Percentiles rank a stretch among this genome's conserved stretches.
Evolutionary conservation across 2,888 invertebrate species (phyloP).

Genomic region (Agriotes lineatus): DNA sequence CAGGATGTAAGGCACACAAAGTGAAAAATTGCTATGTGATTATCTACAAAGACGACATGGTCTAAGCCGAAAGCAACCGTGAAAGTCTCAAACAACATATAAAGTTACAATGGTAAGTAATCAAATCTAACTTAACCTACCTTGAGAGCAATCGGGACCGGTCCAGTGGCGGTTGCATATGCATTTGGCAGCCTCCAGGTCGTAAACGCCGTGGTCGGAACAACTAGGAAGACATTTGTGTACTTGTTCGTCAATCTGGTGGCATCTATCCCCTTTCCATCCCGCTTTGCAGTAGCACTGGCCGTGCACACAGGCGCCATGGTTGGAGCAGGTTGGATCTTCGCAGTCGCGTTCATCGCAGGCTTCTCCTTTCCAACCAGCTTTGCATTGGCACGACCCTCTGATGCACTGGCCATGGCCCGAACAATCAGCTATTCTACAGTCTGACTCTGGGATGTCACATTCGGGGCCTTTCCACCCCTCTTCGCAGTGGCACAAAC

Average conservation of each 20-base stretch:
- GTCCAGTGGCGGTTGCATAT: slow-evolving; percentile 95
- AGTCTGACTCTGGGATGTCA: slow-evolving; percentile 91
- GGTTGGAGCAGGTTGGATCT: slow-evolving; percentile 91
- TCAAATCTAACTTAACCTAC: no score
- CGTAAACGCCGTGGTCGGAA: slow-evolving; percentile 93
- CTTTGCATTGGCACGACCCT: slow-evolving; percentile 88
- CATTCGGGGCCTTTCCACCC: slow-evolving; percentile 98
- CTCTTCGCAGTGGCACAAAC: slow-evolving; percentile 93
- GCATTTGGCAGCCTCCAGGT: slow-evolving; percentile 90
- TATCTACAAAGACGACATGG: no score
- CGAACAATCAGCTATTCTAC: slow-evolving; percentile 91
- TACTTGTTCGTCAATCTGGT: slow-evolving; percentile 87
- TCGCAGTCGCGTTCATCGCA: slow-evolving; percentile 92
- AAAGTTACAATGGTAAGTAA: no score
- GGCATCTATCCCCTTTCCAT: slow-evolving; percentile 90
- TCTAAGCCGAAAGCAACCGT: no score
- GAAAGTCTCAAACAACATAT: no score
- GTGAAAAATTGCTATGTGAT: no score
- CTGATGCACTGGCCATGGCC: slow-evolving; percentile 90
- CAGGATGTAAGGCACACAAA: no score
- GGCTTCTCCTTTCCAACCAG: slow-evolving; percentile 92
- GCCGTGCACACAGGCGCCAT: slow-evolving; percentile 93
- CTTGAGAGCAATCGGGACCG: slow-evolving; percentile 94
- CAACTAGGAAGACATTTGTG: slow-evolving; percentile 93
- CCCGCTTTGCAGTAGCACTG: slow-evolving; percentile 96